Conservation (phyloP, 2,888 invertebrate genomes). For the Drosophila anomalata region DNA sequence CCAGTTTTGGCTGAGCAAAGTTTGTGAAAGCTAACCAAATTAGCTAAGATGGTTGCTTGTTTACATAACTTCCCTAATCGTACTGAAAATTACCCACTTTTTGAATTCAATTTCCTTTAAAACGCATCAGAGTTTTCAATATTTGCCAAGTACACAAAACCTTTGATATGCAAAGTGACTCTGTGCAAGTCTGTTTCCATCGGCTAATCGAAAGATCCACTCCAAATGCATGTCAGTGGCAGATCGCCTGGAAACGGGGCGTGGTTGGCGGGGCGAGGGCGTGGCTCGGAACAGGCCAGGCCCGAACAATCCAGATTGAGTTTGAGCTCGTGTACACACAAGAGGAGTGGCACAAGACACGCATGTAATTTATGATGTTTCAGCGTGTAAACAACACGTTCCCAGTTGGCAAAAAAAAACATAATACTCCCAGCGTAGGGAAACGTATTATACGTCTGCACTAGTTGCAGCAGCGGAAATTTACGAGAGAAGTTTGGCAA, state of each 20-base stretch:
- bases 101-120: conserved; percentile 66
- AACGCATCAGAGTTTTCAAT: conserved; percentile 55
- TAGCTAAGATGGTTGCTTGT: conserved; percentile 23
- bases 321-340: conserved; percentile 69
- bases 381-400: conserved; percentile 79
- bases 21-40: conserved; percentile 10
- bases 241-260: conserved; percentile 5
- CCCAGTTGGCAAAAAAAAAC: conserved; percentile 46
- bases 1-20: neutral
- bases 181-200: conserved; percentile 14
- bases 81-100: conserved; percentile 41
- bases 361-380: conserved; percentile 80
- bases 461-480: conserved; percentile 28
- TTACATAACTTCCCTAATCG: neutral
- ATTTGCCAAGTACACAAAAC: conserved; percentile 49
- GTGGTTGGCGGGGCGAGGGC: neutral
- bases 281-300: conserved; percentile 11
- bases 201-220: conserved; percentile 24
- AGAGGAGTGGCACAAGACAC: conserved; percentile 74
- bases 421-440: conserved; percentile 2
- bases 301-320: conserved; percentile 60
- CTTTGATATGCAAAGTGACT: conserved; percentile 30
- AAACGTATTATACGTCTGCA: conserved; percentile 42
- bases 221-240: conserved; percentile 36
- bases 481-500: conserved; percentile 53